A percentile compares a stretch with the other conserved stretches of the same genome.
These are phyloP conservation scores for Heliconius charithonia DNA, from an alignment of 2,888 invertebrate genomes.

Conservation along the genomic window DNA sequence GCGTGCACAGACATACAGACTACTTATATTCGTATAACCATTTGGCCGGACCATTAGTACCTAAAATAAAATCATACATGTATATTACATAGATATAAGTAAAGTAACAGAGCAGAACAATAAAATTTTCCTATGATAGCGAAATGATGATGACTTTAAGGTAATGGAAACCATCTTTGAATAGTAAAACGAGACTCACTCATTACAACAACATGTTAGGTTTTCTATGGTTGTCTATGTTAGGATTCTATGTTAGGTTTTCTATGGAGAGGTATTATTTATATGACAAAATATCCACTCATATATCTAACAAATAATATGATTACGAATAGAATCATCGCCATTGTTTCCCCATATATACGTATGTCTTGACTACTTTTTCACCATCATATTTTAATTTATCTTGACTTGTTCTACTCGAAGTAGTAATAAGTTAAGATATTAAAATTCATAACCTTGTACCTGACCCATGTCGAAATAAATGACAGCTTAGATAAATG, in stretches of 20 bases:
- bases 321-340: neutral
- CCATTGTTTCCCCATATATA: neutral
- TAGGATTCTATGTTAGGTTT: no score
- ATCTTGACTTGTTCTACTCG: no score
- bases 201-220: slow-evolving; percentile 23
- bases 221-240: no score
- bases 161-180: slow-evolving; percentile 36
- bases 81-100: neutral
- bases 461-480: neutral
- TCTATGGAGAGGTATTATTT: neutral
- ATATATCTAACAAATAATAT: neutral
- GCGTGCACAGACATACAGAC: no score
- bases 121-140: slow-evolving; percentile 11
- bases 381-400: no score
- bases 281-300: neutral
- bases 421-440: no score
- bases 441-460: neutral
- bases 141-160: slow-evolving; percentile 34
- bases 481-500: neutral
- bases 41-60: neutral
- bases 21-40: no score
- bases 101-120: neutral
- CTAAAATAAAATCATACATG: neutral
- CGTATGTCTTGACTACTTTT: no score
- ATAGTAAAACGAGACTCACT: slow-evolving; percentile 20